Conservation (phyloP, 1,140 invertebrate species). For the Leptinotarsa undecemlineata region DNA sequence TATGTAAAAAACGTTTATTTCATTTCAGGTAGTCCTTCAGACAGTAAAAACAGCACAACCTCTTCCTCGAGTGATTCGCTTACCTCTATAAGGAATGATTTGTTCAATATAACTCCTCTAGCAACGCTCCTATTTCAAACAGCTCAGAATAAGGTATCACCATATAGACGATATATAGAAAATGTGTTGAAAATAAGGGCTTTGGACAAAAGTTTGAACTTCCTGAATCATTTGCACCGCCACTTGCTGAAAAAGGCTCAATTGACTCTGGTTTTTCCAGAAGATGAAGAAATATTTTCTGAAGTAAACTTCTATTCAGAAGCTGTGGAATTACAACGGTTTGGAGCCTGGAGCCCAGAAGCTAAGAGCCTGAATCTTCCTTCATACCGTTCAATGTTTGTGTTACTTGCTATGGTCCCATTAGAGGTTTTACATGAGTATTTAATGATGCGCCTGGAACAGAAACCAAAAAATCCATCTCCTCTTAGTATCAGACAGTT, state of each 20-base stretch:
- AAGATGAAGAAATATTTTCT: constrained; percentile 46
- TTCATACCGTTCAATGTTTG: constrained; percentile 78
- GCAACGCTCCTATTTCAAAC: constrained; percentile 55
- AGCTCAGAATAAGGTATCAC: constrained; percentile 51
- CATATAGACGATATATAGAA: constrained; percentile 78
- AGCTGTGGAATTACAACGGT: constrained; percentile 60
- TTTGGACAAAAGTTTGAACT: constrained; percentile 75
- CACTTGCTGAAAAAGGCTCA: constrained; percentile 70
- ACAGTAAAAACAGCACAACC: constrained; percentile 51
- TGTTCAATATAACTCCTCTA: constrained; percentile 55
- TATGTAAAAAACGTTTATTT: too few relatives aligned
- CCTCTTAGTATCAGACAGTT: constrained; percentile 82
- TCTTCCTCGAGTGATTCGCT: constrained; percentile 43
- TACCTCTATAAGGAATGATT: constrained; percentile 41
- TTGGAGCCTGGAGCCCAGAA: constrained; percentile 80
- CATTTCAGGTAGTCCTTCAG: constrained; percentile 42
- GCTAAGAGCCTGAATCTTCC: constrained; percentile 75
- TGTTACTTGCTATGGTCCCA: constrained; percentile 82
- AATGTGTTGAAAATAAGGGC: constrained; percentile 85
- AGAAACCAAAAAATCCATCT: constrained; percentile 81
- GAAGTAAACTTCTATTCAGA: constrained; percentile 37
- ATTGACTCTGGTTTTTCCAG: constrained; percentile 67
- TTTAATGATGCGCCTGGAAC: constrained; percentile 79
- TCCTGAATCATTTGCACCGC: constrained; percentile 72
- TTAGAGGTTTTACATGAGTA: constrained; percentile 89